Evolutionary conservation across 2,113 vertebrate species (phyloP).

Genomic region (Scalopus aquaticus): DNA sequence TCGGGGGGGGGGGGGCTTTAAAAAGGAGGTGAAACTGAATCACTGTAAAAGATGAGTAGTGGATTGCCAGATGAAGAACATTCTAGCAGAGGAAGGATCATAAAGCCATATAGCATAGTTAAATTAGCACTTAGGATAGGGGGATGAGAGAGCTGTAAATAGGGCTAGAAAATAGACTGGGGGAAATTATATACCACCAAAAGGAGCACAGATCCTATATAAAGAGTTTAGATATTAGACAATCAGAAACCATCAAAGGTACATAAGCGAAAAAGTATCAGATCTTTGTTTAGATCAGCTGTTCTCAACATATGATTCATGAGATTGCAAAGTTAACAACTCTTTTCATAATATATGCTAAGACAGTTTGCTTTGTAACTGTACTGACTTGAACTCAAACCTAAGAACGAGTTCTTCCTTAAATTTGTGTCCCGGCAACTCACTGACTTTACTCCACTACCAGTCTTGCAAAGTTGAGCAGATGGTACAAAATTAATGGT

Average conservation of each 20-base stretch:
- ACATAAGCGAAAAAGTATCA: background rate
- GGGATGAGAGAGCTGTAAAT: background rate
- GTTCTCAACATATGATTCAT: background rate
- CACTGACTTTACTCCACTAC: background rate
- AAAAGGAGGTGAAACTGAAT: background rate
- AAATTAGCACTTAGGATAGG: background rate
- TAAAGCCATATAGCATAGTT: background rate
- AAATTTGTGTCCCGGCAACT: background rate
- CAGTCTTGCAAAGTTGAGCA: background rate
- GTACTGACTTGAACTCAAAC: background rate
- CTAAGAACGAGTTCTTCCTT: background rate
- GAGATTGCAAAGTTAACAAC: background rate
- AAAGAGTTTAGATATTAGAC: background rate
- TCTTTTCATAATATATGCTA: background rate
- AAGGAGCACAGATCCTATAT: background rate
- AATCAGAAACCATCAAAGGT: background rate
- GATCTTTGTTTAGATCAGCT: background rate
- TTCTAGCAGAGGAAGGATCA: background rate
- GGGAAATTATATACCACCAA: background rate
- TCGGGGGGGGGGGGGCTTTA: background rate
- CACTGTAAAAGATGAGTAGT: conserved; percentile 1
- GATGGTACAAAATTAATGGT: background rate
- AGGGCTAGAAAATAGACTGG: background rate
- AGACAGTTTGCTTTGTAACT: conserved; percentile 2
- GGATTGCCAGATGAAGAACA: background rate